Percentiles rank a stretch among this genome's conserved stretches.
Conservation (phyloP, 2,113 vertebrate genomes). For the Amphilophus citrinellus region DNA sequence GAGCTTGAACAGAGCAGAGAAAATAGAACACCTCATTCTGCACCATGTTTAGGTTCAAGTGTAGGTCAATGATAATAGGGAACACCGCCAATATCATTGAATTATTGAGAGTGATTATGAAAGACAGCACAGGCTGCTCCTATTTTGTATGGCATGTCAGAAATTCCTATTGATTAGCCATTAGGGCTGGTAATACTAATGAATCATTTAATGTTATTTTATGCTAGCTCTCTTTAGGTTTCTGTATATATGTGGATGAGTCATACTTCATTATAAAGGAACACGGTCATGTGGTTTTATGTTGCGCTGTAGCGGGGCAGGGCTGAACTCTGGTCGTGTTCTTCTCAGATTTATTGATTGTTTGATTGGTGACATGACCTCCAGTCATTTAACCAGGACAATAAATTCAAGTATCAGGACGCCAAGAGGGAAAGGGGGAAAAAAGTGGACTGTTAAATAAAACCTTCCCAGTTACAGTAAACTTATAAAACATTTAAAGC, state of each 20-base stretch:
- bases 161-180: constrained; percentile 40
- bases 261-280: background rate
- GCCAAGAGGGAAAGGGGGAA: background rate
- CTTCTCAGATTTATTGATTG: background rate
- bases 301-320: background rate
- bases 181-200: constrained; percentile 9
- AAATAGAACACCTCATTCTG: constrained; percentile 54
- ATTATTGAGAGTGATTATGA: constrained; percentile 53
- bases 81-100: constrained; percentile 41
- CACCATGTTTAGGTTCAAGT: constrained; percentile 63
- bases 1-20: constrained; percentile 53
- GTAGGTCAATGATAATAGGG: constrained; percentile 58
- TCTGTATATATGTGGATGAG: background rate
- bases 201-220: constrained; percentile 25
- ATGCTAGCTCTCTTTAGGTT: constrained; percentile 1
- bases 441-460: background rate
- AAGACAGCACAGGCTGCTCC: constrained; percentile 8
- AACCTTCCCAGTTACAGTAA: too few relatives aligned
- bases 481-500: too few relatives aligned
- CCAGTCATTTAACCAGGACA: background rate
- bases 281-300: background rate
- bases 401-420: background rate
- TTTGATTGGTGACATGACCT: background rate
- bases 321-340: background rate
- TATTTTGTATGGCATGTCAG: constrained; percentile 16